These are phyloP conservation scores for Hyphantria cunea DNA, from an alignment of 1,140 invertebrate species.

Conservation along the genomic window DNA sequence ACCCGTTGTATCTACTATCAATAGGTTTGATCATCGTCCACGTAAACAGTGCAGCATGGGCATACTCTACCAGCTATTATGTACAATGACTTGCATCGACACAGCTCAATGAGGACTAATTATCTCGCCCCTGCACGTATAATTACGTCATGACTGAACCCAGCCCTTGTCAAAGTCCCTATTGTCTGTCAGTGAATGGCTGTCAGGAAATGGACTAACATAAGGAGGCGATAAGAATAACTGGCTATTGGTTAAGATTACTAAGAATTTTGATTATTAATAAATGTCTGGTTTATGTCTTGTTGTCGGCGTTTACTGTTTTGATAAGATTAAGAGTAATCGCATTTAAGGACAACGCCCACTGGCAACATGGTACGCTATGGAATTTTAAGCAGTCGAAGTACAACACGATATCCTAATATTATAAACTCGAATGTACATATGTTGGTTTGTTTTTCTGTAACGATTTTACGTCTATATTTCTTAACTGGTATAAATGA, in stretches of 20 bases:
- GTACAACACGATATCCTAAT: too few relatives aligned
- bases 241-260: conserved; percentile 12
- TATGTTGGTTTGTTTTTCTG: too few relatives aligned
- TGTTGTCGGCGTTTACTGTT: conserved; percentile 10
- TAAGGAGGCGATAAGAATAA: conserved; percentile 25
- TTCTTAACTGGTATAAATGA: too few relatives aligned
- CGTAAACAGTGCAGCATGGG: not conserved
- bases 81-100: conserved; percentile 21
- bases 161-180: conserved; percentile 17
- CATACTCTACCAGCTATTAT: conserved; percentile 19
- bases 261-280: conserved; percentile 10
- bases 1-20: not conserved
- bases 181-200: conserved; percentile 23
- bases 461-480: too few relatives aligned
- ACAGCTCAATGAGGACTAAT: conserved; percentile 27
- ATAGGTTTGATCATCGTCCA: conserved; percentile 1
- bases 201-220: conserved; percentile 25
- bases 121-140: conserved; percentile 31
- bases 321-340: conserved; percentile 13
- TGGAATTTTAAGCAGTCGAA: too few relatives aligned
- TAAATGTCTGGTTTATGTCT: conserved; percentile 3
- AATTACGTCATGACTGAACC: conserved; percentile 23
- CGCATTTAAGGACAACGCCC: too few relatives aligned
- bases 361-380: too few relatives aligned
- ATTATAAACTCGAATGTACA: too few relatives aligned